Percentiles rank a stretch among this genome's conserved stretches.
These are phyloP conservation scores for Paramormyrops hopkinsi DNA, from an alignment of 2,797 vertebrate species.

Conservation along the genomic window DNA sequence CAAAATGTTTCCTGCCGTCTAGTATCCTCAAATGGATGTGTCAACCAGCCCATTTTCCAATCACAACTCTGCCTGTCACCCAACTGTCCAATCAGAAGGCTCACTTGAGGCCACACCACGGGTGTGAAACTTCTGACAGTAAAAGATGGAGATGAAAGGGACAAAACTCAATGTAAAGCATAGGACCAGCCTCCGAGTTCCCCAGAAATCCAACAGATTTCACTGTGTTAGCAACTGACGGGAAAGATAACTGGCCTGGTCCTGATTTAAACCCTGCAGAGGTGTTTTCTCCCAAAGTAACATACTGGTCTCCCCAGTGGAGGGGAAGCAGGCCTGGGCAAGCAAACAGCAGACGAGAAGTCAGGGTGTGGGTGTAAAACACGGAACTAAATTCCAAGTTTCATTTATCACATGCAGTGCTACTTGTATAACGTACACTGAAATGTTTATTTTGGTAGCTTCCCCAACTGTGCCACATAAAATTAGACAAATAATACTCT, in stretches of 20 bases:
- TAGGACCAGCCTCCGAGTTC: neutral
- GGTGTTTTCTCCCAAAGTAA: neutral
- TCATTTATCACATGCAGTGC: neutral
- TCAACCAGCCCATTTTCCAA: neutral
- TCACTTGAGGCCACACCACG: neutral
- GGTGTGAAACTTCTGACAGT: neutral
- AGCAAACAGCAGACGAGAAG: conserved; percentile 20
- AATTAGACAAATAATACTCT: neutral
- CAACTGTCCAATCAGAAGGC: neutral
- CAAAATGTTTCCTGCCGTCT: neutral
- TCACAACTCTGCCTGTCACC: neutral
- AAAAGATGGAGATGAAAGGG: neutral
- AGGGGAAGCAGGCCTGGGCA: conserved; percentile 13
- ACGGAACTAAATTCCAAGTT: neutral
- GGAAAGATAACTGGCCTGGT: neutral
- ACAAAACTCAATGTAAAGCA: neutral
- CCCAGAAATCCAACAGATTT: neutral
- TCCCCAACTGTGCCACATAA: neutral
- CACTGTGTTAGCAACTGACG: neutral
- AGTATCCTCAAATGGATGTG: neutral
- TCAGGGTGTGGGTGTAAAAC: neutral
- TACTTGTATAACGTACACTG: neutral
- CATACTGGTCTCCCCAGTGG: neutral
- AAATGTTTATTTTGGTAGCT: neutral
- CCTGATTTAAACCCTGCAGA: neutral